phyloP scores from a whole-genome alignment of 2,113 vertebrate species.

The Camelus bactrianus region DNA sequence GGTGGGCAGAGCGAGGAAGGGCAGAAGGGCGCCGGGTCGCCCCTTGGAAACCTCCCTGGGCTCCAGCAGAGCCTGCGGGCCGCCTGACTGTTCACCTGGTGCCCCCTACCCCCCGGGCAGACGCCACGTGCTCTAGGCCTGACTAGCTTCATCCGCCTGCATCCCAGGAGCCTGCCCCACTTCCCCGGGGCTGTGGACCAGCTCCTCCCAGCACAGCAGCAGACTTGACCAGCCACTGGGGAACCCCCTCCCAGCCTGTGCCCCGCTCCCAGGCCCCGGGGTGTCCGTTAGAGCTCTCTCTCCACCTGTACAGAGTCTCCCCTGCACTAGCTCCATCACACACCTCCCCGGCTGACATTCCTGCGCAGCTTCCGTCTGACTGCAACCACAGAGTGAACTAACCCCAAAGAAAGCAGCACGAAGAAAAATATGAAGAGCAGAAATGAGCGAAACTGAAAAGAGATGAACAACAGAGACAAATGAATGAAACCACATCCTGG shows the following conservation, averaged over 20 bases:
- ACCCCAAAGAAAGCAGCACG: not conserved
- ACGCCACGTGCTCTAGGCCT: not conserved
- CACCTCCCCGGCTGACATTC: fast-evolving
- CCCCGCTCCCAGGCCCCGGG: fast-evolving
- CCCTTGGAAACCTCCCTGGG: not conserved
- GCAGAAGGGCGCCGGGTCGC: fast-evolving
- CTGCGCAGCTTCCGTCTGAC: not conserved
- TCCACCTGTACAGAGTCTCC: fast-evolving
- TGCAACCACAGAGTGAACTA: not conserved
- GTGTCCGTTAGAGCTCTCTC: too few species aligned
- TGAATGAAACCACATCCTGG: not conserved
- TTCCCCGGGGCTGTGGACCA: not conserved
- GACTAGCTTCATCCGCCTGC: not conserved
- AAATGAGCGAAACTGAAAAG: not conserved
- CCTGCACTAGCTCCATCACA: not conserved
- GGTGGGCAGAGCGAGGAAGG: fast-evolving
- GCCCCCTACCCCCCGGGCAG: fast-evolving
- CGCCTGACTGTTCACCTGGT: too few species aligned
- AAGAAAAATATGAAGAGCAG: not conserved
- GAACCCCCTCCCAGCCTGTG: not conserved
- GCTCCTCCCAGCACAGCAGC: not conserved
- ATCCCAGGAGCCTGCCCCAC: too few species aligned
- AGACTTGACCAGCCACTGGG: fast-evolving
- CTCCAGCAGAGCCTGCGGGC: not conserved
- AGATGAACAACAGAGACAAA: not conserved